A percentile compares a stretch with the other conserved stretches of the same genome.
These are phyloP conservation scores for Lagocephalus sceleratus DNA, from an alignment of 2,797 vertebrate species.

Conservation along the genomic window DNA sequence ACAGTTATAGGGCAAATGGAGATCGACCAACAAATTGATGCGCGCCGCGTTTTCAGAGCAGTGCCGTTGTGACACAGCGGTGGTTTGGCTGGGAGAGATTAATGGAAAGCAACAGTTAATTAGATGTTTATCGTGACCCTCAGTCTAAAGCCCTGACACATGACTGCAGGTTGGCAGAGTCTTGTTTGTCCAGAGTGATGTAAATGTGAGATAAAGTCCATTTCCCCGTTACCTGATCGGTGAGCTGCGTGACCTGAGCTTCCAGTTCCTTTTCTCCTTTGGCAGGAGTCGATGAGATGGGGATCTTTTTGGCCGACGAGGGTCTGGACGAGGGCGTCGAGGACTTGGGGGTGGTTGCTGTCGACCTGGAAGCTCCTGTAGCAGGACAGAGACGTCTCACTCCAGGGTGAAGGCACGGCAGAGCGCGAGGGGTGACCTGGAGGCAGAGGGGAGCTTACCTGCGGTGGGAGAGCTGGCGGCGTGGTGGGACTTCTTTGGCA, in stretches of 20 bases:
- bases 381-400: slow-evolving; percentile 3
- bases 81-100: not conserved
- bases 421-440: too few relatives aligned
- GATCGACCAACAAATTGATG: too few relatives aligned
- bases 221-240: slow-evolving; percentile 82
- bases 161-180: too few relatives aligned
- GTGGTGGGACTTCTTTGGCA: slow-evolving; percentile 96
- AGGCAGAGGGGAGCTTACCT: slow-evolving; percentile 73
- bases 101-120: not conserved
- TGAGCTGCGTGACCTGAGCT: slow-evolving; percentile 95
- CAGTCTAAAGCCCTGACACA: not conserved
- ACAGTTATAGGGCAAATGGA: not conserved
- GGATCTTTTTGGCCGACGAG: slow-evolving; percentile 96
- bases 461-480: slow-evolving; percentile 95
- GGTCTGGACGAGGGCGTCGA: slow-evolving; percentile 95
- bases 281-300: slow-evolving; percentile 78
- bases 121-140: too few relatives aligned
- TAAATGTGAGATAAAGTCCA: too few relatives aligned
- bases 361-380: slow-evolving; percentile 88
- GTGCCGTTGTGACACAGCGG: not conserved
- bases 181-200: too few relatives aligned
- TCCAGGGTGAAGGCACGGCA: not conserved
- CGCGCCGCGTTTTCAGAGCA: not conserved
- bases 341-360: slow-evolving; percentile 86
- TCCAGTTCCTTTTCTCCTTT: slow-evolving; percentile 98